Percentiles rank a stretch among this genome's conserved stretches.
Evolutionary conservation across 2,113 vertebrate genomes (phyloP).

Genomic region (Egretta garzetta): DNA sequence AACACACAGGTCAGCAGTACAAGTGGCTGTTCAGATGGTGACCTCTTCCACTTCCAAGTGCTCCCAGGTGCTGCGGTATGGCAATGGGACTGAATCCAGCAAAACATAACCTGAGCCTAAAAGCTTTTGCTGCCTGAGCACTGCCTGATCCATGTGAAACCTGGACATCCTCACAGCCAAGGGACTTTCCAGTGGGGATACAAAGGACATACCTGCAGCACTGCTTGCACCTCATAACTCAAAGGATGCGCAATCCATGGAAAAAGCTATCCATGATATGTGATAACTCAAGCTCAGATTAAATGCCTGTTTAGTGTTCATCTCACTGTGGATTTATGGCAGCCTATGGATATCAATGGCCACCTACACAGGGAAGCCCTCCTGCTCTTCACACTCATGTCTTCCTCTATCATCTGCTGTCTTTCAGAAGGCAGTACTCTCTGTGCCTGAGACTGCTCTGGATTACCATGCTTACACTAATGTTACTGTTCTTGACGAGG

Average conservation of each 20-base stretch:
- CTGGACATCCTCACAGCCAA: not conserved
- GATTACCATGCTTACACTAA: not conserved
- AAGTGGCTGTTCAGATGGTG: not conserved
- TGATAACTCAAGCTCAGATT: not conserved
- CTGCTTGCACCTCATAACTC: not conserved
- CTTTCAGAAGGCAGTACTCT: not conserved
- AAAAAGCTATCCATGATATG: not conserved
- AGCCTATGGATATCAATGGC: not conserved
- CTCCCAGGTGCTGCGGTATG: not conserved
- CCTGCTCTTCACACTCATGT: not conserved
- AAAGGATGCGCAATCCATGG: not conserved
- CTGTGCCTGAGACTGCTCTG: not conserved
- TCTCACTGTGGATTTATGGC: not conserved
- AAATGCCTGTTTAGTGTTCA: not conserved
- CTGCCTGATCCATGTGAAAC: not conserved
- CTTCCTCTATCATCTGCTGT: not conserved
- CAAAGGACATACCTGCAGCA: fast-evolving
- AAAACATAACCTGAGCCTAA: not conserved
- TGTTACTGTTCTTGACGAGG: not conserved
- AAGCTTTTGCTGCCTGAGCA: not conserved
- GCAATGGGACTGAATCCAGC: not conserved
- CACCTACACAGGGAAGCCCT: not conserved
- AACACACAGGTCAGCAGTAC: not conserved
- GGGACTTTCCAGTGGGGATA: not conserved
- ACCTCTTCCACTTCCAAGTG: not conserved